phyloP scores from a whole-genome alignment of 2,797 vertebrate species.

The Phalloptychus januarius region DNA sequence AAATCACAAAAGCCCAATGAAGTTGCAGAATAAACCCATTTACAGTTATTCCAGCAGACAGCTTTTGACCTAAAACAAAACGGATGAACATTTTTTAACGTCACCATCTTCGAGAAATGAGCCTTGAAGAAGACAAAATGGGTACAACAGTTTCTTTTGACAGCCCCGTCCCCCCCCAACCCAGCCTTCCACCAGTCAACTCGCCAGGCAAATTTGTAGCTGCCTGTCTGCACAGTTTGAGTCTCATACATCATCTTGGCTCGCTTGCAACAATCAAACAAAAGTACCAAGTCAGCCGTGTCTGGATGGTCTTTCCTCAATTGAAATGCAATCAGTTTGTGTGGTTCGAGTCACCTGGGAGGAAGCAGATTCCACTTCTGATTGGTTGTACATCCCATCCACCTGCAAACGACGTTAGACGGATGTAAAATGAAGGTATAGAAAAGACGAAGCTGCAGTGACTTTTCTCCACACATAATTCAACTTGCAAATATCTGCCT shows the following conservation, averaged over 20 bases:
- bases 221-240: conserved; percentile 79
- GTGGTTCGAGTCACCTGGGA: conserved; percentile 38
- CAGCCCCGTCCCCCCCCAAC: neutral
- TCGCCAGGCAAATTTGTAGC: conserved; percentile 82
- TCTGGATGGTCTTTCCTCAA: conserved; percentile 60
- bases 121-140: conserved; percentile 39
- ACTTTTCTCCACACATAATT: neutral
- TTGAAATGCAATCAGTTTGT: conserved; percentile 49
- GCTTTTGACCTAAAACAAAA: conserved; percentile 42
- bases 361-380: conserved; percentile 43
- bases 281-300: conserved; percentile 57
- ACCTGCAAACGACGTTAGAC: conserved; percentile 9
- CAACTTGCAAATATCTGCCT: neutral
- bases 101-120: neutral
- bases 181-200: conserved; percentile 68
- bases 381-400: conserved; percentile 23
- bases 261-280: conserved; percentile 50
- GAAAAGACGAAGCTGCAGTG: neutral
- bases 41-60: neutral
- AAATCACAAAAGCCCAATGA: neutral
- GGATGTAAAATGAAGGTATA: neutral
- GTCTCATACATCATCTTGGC: conserved; percentile 81
- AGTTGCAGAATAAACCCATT: conserved; percentile 2
- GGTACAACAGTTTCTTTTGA: conserved; percentile 49
- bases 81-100: conserved; percentile 6